Conservation (phyloP, 2,888 invertebrate species). For the Podotricha telesiphe region DNA sequence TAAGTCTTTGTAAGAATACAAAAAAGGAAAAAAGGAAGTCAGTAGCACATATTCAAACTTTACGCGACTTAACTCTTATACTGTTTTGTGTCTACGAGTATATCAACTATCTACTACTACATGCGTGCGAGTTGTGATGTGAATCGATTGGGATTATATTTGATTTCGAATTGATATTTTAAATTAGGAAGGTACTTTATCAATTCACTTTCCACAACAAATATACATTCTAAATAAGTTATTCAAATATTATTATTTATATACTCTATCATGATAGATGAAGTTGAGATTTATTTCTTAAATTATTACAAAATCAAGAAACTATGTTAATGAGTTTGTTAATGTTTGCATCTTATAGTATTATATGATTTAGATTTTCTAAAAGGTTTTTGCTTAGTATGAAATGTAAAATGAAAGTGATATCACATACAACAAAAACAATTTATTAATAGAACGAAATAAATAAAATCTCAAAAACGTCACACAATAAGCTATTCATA, state of each 20-base stretch:
- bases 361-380: not conserved
- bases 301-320: too few species aligned
- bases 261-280: not conserved
- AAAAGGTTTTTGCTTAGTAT: not conserved
- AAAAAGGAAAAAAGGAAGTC: not conserved
- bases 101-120: not conserved
- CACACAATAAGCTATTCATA: constrained; percentile 62
- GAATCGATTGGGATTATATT: not conserved
- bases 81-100: not conserved
- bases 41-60: constrained; percentile 4
- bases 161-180: too few species aligned
- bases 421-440: constrained; percentile 59
- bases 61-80: constrained; percentile 3
- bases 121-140: not conserved
- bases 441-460: constrained; percentile 73
- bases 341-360: not conserved
- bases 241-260: not conserved
- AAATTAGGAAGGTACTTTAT: too few species aligned
- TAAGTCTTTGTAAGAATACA: too few species aligned
- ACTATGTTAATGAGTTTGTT: not conserved
- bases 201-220: too few species aligned
- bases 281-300: too few species aligned
- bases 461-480: constrained; percentile 69
- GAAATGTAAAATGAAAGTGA: constrained; percentile 22
- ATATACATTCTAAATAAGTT: not conserved